Conservation (phyloP, 2,888 invertebrate species). For the Drosophila meridionalis region DNA sequence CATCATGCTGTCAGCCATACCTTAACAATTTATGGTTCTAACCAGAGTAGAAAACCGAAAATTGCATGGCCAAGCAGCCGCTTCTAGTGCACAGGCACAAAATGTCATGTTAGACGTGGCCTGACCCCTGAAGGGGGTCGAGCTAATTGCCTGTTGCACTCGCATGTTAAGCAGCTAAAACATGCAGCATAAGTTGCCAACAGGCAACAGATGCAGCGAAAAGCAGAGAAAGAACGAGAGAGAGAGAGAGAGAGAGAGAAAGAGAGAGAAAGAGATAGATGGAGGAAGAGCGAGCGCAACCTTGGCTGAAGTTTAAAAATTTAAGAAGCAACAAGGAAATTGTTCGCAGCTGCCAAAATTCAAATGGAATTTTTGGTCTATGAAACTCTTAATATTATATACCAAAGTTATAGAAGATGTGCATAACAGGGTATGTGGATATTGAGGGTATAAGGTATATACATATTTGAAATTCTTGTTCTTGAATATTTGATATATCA, state of each 20-base stretch:
- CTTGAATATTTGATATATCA: too few relatives aligned
- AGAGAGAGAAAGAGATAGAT: not conserved
- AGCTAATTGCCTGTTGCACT: slow-evolving; percentile 21
- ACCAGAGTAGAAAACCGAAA: not conserved
- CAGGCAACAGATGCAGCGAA: not conserved
- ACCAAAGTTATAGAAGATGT: not conserved
- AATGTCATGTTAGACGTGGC: slow-evolving; percentile 12
- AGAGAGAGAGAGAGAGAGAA: not conserved
- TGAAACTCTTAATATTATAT: not conserved
- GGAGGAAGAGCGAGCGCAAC: not conserved
- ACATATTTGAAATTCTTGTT: too few relatives aligned
- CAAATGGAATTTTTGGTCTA: not conserved
- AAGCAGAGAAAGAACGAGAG: too few relatives aligned
- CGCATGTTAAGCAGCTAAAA: slow-evolving; percentile 25
- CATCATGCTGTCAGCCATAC: not conserved
- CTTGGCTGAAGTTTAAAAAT: not conserved
- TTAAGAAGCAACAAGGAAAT: not conserved
- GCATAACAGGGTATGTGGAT: not conserved
- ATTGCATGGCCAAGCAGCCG: not conserved
- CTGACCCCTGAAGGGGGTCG: not conserved
- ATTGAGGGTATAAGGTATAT: too few relatives aligned
- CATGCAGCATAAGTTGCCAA: slow-evolving; percentile 15
- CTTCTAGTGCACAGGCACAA: not conserved
- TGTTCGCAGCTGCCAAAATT: not conserved
- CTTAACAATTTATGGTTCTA: not conserved